These are phyloP conservation scores for Standfussiana lucernea DNA, from an alignment of 2,888 invertebrate genomes.

Conservation along the genomic window DNA sequence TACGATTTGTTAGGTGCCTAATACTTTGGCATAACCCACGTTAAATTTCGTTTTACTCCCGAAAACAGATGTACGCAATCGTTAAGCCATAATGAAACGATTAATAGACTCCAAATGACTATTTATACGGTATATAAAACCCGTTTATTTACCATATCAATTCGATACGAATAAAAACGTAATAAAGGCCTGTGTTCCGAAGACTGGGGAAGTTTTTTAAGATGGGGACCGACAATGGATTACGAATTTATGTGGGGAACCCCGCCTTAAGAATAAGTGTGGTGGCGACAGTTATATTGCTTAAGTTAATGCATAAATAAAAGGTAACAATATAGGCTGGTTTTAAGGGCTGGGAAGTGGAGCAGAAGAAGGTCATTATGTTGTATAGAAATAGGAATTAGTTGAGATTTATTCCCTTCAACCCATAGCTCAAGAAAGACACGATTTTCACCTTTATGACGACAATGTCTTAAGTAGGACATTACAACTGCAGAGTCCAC, in stretches of 20 bases:
- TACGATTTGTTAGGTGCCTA: background rate
- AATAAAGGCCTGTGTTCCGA: constrained; percentile 70
- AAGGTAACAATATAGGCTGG: constrained; percentile 84
- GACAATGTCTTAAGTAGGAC: background rate
- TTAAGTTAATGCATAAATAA: constrained; percentile 89
- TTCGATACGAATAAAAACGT: constrained; percentile 75
- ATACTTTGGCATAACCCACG: background rate
- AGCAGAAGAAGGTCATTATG: constrained; percentile 26
- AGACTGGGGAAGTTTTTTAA: constrained; percentile 67
- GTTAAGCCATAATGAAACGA: constrained; percentile 75
- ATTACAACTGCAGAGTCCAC: background rate
- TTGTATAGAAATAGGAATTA: constrained; percentile 1
- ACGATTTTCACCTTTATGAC: background rate
- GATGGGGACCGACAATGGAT: constrained; percentile 74
- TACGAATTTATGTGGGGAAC: constrained; percentile 75
- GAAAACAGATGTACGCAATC: constrained; percentile 33
- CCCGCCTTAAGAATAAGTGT: constrained; percentile 69
- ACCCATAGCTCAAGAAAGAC: background rate
- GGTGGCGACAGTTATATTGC: constrained; percentile 85
- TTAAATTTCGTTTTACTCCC: background rate
- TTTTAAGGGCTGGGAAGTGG: constrained; percentile 21
- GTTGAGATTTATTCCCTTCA: background rate
- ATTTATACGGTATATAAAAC: constrained; percentile 68
- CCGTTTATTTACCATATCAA: constrained; percentile 80
- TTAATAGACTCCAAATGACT: constrained; percentile 74